phyloP scores from a whole-genome alignment of 2,113 vertebrate species.

The Rhizomys pruinosus region DNA sequence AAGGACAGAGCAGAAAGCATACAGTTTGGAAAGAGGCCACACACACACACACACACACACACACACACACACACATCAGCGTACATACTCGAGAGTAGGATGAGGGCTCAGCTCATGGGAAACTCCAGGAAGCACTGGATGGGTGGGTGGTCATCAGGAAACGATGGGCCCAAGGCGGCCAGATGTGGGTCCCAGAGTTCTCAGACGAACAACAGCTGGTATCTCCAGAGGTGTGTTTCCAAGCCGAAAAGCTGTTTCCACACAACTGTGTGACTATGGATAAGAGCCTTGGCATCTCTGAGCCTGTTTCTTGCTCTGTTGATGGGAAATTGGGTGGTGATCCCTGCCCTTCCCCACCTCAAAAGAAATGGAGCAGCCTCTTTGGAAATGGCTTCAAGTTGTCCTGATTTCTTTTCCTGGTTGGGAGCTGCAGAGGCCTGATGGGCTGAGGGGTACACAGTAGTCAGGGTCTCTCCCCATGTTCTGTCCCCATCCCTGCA shows the following conservation, averaged over 20 bases:
- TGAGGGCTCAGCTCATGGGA: neutral
- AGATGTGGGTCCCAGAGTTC: neutral
- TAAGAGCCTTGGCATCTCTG: neutral
- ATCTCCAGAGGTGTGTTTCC: neutral
- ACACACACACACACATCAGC: fast-evolving
- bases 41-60: fast-evolving
- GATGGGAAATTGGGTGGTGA: fast-evolving
- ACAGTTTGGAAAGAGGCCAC: neutral
- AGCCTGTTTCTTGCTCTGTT: neutral
- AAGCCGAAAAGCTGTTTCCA: fast-evolving
- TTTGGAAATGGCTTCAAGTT: fast-evolving
- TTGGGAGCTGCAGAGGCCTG: neutral
- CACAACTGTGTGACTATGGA: constrained; percentile 33
- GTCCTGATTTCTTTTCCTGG: neutral
- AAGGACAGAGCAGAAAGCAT: neutral
- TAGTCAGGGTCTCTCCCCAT: fast-evolving
- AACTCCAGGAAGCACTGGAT: neutral
- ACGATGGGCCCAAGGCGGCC: neutral
- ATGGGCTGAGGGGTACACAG: fast-evolving
- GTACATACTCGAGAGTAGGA: fast-evolving
- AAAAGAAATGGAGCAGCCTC: neutral
- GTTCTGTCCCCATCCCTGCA: constrained; percentile 57
- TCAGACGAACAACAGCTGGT: neutral
- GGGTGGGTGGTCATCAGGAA: too few species aligned
- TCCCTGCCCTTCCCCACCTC: neutral